These are phyloP conservation scores for Cynaeus angustus DNA, from an alignment of 2,888 invertebrate species.

Conservation along the genomic window DNA sequence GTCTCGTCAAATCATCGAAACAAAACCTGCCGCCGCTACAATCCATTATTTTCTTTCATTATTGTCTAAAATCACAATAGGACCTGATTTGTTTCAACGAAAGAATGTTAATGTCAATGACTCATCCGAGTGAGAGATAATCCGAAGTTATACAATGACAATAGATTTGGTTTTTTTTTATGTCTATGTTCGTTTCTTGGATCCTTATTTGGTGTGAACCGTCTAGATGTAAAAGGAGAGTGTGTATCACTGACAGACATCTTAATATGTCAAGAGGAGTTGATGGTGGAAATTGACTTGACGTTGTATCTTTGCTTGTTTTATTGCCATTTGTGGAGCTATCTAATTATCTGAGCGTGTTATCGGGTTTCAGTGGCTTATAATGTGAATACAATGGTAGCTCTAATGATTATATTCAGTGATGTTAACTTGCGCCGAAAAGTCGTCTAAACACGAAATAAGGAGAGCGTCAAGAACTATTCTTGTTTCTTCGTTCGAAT, in stretches of 20 bases:
- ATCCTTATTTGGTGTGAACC: conserved; percentile 32
- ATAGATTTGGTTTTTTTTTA: conserved; percentile 32
- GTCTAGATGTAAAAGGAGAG: conserved; percentile 19
- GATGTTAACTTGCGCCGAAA: too few species aligned
- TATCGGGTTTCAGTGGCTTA: neutral
- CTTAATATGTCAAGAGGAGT: conserved; percentile 24
- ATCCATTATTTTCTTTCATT: neutral
- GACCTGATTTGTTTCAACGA: neutral
- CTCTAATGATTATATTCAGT: too few species aligned
- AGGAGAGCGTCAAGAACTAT: too few species aligned
- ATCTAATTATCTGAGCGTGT: neutral
- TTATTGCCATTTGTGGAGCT: neutral
- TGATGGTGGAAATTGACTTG: conserved; percentile 15
- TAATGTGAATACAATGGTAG: neutral
- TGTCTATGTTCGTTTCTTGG: neutral
- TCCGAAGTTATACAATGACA: conserved; percentile 3
- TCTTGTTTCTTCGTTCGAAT: too few species aligned
- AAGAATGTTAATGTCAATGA: conserved; percentile 12
- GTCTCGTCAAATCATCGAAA: conserved; percentile 19
- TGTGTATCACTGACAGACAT: conserved; percentile 39
- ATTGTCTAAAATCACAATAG: conserved; percentile 7
- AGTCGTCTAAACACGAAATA: too few species aligned
- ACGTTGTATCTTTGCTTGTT: neutral
- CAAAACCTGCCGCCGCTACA: too few species aligned
- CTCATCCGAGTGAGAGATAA: conserved; percentile 15